These are phyloP conservation scores for Zele albiditarsus DNA, from an alignment of 2,888 invertebrate species.

Conservation along the genomic window DNA sequence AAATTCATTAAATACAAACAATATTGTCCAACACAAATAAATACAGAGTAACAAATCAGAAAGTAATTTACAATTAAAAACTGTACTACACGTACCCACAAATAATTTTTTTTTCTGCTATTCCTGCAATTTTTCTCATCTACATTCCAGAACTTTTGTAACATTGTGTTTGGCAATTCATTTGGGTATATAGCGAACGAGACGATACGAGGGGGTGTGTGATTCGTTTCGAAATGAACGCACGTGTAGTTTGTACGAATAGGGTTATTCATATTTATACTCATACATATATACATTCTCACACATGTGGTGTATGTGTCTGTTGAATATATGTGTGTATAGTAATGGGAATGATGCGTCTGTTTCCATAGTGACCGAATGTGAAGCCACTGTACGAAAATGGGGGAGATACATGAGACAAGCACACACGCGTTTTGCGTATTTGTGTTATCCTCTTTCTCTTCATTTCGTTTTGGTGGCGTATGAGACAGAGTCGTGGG, in stretches of 20 bases:
- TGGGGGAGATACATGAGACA: not conserved
- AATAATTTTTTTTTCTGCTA: not conserved
- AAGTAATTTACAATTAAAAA: not conserved
- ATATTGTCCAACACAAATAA: not conserved
- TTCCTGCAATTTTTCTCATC: conserved; percentile 16
- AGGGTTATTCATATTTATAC: conserved; percentile 16
- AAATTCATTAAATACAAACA: not conserved
- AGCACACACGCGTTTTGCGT: conserved; percentile 42
- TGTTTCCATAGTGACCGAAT: conserved; percentile 63
- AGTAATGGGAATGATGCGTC: conserved; percentile 57
- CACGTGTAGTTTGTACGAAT: conserved; percentile 28
- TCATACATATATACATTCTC: conserved; percentile 14
- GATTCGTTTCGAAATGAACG: conserved; percentile 29
- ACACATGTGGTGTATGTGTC: not conserved
- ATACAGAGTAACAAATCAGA: not conserved
- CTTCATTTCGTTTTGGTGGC: conserved; percentile 49
- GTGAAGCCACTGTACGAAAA: conserved; percentile 37
- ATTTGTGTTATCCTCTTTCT: conserved; percentile 44
- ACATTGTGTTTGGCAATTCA: conserved; percentile 19
- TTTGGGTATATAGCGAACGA: conserved; percentile 7
- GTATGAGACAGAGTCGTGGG: conserved; percentile 30
- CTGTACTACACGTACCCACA: conserved; percentile 22
- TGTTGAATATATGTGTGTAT: not conserved
- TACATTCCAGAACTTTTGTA: conserved; percentile 22
- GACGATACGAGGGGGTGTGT: conserved; percentile 17